Conservation (phyloP, 2,888 invertebrate genomes). For the Trachelus stipa region DNA sequence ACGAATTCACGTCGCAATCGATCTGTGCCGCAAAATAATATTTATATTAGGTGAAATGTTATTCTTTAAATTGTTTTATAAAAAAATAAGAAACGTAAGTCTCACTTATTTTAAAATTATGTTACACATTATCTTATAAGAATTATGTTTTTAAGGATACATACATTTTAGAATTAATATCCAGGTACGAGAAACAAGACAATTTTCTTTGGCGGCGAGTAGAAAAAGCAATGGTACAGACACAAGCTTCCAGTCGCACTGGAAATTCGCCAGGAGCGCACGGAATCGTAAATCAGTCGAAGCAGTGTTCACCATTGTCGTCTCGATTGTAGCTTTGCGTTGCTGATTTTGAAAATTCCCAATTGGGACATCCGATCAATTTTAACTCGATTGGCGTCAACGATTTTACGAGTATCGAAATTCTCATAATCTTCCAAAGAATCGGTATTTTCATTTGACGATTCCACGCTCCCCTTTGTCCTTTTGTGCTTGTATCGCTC, state of each 20-base stretch:
- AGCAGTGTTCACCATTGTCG: not conserved
- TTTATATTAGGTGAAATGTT: not conserved
- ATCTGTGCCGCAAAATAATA: not conserved
- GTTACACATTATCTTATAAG: not conserved
- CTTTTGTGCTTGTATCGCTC: not conserved
- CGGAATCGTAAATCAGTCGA: constrained; percentile 1
- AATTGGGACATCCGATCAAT: not conserved
- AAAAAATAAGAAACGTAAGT: not conserved
- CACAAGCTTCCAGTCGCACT: not conserved
- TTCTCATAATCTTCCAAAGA: not conserved
- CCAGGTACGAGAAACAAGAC: not conserved
- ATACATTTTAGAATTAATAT: not conserved
- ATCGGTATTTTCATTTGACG: not conserved
- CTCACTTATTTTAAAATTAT: not conserved
- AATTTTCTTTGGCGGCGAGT: not conserved
- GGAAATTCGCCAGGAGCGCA: constrained; percentile 8
- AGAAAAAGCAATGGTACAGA: not conserved
- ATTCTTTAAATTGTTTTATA: not conserved
- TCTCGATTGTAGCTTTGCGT: not conserved
- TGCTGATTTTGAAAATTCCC: not conserved
- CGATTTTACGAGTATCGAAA: not conserved
- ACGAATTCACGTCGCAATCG: not conserved
- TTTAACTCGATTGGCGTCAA: not conserved
- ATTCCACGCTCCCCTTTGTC: not conserved
- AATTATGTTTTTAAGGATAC: not conserved